These are phyloP conservation scores for Empidonax traillii DNA, from an alignment of 2,113 vertebrate species.

Conservation along the genomic window DNA sequence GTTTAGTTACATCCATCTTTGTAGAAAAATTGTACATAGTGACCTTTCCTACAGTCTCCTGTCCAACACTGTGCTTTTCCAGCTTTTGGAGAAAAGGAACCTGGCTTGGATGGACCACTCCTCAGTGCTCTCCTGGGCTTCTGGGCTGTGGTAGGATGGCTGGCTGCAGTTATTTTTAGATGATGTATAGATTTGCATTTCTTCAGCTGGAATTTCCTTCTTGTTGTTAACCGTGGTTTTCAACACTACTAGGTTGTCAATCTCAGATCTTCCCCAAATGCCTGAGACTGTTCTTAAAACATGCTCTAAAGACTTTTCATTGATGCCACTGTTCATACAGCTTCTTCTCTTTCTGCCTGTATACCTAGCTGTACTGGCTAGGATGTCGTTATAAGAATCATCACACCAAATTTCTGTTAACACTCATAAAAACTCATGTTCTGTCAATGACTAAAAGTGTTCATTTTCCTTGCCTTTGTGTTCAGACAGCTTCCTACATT, in stretches of 20 bases:
- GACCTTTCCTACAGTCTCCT: neutral
- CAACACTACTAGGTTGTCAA: neutral
- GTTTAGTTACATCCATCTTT: neutral
- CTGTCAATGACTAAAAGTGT: conserved; percentile 35
- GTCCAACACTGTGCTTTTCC: neutral
- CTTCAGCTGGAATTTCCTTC: neutral
- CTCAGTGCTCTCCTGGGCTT: neutral
- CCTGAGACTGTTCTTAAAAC: neutral
- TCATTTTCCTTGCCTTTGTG: conserved; percentile 50
- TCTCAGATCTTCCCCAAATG: neutral
- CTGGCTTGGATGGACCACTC: neutral
- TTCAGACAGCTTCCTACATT: conserved; percentile 49
- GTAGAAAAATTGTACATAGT: neutral
- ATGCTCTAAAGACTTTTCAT: neutral
- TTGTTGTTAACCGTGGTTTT: neutral
- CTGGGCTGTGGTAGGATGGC: neutral
- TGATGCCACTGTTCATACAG: neutral
- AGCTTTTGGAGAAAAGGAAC: neutral
- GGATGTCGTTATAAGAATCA: neutral
- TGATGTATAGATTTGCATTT: neutral
- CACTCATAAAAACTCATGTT: conserved; percentile 32
- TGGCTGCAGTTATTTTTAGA: neutral
- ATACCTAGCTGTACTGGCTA: conserved; percentile 7
- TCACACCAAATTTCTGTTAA: conserved; percentile 43
- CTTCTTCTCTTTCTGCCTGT: conserved; percentile 2